A percentile compares a stretch with the other conserved stretches of the same genome.
Conservation (phyloP, 1,140 invertebrate species). For the Condylostylus longicornis region DNA sequence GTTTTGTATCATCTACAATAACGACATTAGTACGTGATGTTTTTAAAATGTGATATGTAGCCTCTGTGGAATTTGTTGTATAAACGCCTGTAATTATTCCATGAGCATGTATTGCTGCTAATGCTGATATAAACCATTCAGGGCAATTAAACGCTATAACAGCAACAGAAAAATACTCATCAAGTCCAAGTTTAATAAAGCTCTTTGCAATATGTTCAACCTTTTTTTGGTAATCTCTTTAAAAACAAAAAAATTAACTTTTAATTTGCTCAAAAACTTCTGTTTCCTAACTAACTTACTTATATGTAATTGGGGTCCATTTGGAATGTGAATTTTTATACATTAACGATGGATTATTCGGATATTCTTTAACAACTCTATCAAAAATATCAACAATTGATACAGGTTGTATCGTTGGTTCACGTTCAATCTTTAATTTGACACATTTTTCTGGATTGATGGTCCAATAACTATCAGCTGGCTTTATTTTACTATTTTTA, state of each 20-base stretch:
- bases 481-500: too few relatives aligned
- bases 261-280: too few relatives aligned
- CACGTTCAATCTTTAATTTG: too few relatives aligned
- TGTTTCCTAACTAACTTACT: too few relatives aligned
- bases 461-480: too few relatives aligned
- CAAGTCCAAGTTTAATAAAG: conserved; percentile 72
- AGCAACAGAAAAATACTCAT: conserved; percentile 64
- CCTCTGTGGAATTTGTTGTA: conserved; percentile 79
- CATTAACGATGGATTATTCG: conserved; percentile 50
- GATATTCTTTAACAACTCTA: conserved; percentile 46
- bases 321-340: conserved; percentile 37
- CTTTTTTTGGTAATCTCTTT: conserved; percentile 60
- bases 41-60: conserved; percentile 61
- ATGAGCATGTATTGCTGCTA: conserved; percentile 85
- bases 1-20: conserved; percentile 75
- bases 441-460: too few relatives aligned
- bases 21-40: conserved; percentile 68
- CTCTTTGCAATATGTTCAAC: conserved; percentile 66
- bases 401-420: too few relatives aligned
- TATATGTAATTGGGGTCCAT: conserved; percentile 55
- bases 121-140: conserved; percentile 76
- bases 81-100: conserved; percentile 83
- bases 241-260: too few relatives aligned
- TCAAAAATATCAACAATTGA: conserved; percentile 64
- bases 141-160: conserved; percentile 85